These are phyloP conservation scores for Macrotus californicus DNA, from an alignment of 2,113 vertebrate genomes.

Conservation along the genomic window DNA sequence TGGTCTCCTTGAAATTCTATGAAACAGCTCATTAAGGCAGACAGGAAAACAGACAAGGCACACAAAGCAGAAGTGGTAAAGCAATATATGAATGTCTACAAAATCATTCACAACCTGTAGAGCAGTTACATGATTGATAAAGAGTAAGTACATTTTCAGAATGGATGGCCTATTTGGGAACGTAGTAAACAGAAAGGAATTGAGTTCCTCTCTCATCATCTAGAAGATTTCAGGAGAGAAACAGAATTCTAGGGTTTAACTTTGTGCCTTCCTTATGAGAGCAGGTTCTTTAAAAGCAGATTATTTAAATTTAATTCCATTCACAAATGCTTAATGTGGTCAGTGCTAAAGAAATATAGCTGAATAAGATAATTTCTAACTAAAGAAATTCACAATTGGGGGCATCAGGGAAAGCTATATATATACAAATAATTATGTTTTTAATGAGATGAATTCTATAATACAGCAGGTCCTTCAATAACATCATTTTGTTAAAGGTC, in stretches of 20 bases:
- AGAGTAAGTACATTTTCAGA: background rate
- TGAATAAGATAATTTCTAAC: background rate
- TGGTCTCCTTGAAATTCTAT: background rate
- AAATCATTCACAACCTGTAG: background rate
- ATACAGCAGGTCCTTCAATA: background rate
- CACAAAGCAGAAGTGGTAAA: background rate
- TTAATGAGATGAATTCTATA: background rate
- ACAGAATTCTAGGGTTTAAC: background rate
- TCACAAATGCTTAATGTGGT: background rate
- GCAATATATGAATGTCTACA: background rate
- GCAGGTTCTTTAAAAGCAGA: background rate
- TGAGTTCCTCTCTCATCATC: background rate
- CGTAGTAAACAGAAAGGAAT: background rate
- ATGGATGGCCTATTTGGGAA: background rate
- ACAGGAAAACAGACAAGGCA: background rate
- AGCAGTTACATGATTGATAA: background rate
- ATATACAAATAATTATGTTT: background rate
- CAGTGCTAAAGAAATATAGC: background rate
- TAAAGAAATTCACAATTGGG: background rate
- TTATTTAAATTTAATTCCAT: constrained; percentile 2
- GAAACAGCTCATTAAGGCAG: background rate
- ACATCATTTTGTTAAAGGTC: background rate
- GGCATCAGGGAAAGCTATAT: background rate
- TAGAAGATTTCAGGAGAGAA: background rate
- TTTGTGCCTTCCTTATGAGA: background rate